Percentiles rank a stretch among this genome's conserved stretches.
Conservation (phyloP, 2,113 vertebrate species). For the Guaruba guarouba region DNA sequence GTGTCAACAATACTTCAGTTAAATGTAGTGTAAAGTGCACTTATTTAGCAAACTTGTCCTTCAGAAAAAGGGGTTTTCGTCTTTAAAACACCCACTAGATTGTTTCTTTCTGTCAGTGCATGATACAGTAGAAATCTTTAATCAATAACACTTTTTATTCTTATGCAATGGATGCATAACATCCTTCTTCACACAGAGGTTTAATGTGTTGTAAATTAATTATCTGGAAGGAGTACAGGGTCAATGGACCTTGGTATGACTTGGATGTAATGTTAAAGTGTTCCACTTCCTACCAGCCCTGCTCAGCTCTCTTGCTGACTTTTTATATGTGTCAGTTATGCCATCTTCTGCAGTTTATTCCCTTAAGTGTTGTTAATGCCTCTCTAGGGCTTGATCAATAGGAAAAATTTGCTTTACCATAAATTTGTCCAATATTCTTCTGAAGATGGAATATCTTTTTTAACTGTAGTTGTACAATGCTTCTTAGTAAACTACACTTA, state of each 20-base stretch:
- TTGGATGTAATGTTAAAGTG: conserved; percentile 60
- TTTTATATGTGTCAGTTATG: conserved; percentile 16
- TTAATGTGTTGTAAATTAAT: conserved; percentile 90
- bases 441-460: conserved; percentile 7
- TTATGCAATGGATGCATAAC: conserved; percentile 74
- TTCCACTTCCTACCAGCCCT: conserved; percentile 67
- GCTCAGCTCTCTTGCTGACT: conserved; percentile 34
- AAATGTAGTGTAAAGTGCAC: conserved; percentile 41
- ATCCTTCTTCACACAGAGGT: conserved; percentile 78
- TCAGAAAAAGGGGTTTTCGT: conserved; percentile 20
- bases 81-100: background rate
- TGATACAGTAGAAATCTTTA: conserved; percentile 63
- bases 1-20: conserved; percentile 32
- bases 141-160: conserved; percentile 77
- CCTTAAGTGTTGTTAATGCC: conserved; percentile 64
- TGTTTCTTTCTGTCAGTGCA: conserved; percentile 43
- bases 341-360: conserved; percentile 57
- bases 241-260: conserved; percentile 83
- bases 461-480: background rate
- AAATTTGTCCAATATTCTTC: conserved; percentile 55
- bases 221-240: conserved; percentile 80
- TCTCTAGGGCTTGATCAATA: conserved; percentile 69
- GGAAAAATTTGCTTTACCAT: conserved; percentile 72
- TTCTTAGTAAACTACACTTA: background rate
- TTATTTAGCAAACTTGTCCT: conserved; percentile 63